These are phyloP conservation scores for Drosophila sp. DNA, from an alignment of 1,140 invertebrate genomes.

Conservation along the genomic window DNA sequence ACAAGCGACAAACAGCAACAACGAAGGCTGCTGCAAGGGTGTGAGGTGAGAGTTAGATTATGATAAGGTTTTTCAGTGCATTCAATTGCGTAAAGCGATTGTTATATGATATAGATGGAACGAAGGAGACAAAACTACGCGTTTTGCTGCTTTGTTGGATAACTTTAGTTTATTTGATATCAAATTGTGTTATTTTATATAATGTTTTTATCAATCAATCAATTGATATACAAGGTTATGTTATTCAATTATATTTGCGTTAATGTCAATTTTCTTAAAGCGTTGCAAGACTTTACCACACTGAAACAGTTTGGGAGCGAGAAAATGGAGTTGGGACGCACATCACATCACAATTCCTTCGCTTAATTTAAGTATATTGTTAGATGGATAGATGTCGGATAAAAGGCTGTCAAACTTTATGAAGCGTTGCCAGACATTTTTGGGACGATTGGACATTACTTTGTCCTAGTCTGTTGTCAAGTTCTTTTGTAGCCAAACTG, in stretches of 20 bases:
- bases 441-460: no score
- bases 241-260: background rate
- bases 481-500: no score
- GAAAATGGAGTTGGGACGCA: no score
- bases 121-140: background rate
- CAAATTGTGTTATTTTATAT: background rate
- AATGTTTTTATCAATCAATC: background rate
- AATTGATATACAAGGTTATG: slow-evolving; percentile 1
- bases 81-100: slow-evolving; percentile 8
- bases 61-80: slow-evolving; percentile 7
- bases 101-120: background rate
- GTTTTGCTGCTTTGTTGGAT: background rate
- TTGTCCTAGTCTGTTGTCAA: no score
- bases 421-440: no score
- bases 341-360: no score
- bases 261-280: background rate
- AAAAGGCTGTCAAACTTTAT: no score
- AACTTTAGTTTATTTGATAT: background rate
- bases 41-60: slow-evolving; percentile 5
- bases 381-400: no score
- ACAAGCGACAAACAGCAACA: background rate
- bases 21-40: slow-evolving; percentile 32
- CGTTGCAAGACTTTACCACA: background rate
- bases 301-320: background rate
- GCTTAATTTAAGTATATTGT: no score